A percentile compares a stretch with the other conserved stretches of the same genome.
Evolutionary conservation across 2,797 vertebrate genomes (phyloP).

Genomic region (Coregonus ussuriensis): DNA sequence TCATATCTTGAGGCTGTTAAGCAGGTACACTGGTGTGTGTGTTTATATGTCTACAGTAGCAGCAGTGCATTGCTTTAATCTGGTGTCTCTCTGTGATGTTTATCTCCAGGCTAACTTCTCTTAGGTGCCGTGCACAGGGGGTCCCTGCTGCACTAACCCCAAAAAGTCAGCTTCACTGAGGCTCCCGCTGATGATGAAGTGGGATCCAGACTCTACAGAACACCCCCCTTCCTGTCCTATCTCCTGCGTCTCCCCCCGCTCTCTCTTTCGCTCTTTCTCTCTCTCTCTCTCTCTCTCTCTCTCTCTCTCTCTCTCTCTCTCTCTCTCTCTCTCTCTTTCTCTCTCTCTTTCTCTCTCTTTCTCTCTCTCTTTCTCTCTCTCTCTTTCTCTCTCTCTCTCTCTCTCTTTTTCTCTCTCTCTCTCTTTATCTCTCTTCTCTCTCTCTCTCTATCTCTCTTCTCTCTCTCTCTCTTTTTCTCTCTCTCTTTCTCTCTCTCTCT

Average conservation of each 20-base stretch:
- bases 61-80: constrained; percentile 35
- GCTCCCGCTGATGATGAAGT: constrained; percentile 52
- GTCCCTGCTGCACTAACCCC: constrained; percentile 66
- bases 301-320: too few relatives aligned
- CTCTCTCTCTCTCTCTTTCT: neutral
- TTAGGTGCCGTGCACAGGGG: constrained; percentile 13
- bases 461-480: neutral
- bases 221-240: constrained; percentile 27
- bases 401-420: too few relatives aligned
- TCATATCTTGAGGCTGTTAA: constrained; percentile 11
- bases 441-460: too few relatives aligned
- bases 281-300: constrained; percentile 2
- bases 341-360: too few relatives aligned
- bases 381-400: neutral
- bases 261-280: too few relatives aligned
- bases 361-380: too few relatives aligned
- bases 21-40: constrained; percentile 6
- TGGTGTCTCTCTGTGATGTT: constrained; percentile 38
- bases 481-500: neutral
- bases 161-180: constrained; percentile 71
- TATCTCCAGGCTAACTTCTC: constrained; percentile 31
- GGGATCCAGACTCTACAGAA: constrained; percentile 53
- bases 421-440: neutral
- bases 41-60: neutral
- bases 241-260: neutral